These are phyloP conservation scores for Epinotia nisella DNA, from an alignment of 2,888 invertebrate species.

Conservation along the genomic window DNA sequence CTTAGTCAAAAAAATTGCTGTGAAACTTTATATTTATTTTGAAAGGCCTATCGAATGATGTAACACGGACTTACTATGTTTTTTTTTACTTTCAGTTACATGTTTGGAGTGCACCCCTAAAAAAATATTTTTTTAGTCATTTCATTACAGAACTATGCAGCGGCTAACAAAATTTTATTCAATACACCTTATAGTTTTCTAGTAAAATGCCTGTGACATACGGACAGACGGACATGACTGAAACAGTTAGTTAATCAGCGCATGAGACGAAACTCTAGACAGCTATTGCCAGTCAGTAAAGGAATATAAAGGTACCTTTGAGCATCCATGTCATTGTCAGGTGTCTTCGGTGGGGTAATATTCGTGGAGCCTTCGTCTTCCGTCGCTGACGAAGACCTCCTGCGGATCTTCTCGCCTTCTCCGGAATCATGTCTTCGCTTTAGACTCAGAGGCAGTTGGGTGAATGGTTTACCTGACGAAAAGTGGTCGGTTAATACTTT, in stretches of 20 bases:
- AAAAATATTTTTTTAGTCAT: no score
- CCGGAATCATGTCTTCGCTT: conserved; percentile 78
- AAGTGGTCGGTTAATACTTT: conserved; percentile 27
- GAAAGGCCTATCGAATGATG: no score
- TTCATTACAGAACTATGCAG: no score
- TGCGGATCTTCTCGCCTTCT: conserved; percentile 71
- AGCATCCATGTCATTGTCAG: conserved; percentile 79
- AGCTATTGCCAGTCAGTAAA: neutral
- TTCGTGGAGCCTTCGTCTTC: conserved; percentile 81
- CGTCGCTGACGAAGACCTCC: conserved; percentile 80
- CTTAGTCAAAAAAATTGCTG: no score
- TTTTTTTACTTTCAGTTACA: no score
- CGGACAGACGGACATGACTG: no score
- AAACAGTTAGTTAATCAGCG: neutral
- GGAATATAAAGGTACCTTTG: conserved; percentile 64
- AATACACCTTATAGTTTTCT: no score
- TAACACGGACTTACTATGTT: no score
- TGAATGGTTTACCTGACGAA: conserved; percentile 75
- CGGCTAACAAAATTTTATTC: no score
- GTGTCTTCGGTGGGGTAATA: conserved; percentile 81
- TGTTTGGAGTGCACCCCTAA: no score
- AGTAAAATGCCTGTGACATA: no score
- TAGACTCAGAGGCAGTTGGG: conserved; percentile 74
- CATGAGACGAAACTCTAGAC: neutral
- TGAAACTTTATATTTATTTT: no score